Evolutionary conservation across 2,888 invertebrate species (phyloP), one percentile per base, ranked within the genome.

Genomic region (Malthinus flaveolus): DNA sequence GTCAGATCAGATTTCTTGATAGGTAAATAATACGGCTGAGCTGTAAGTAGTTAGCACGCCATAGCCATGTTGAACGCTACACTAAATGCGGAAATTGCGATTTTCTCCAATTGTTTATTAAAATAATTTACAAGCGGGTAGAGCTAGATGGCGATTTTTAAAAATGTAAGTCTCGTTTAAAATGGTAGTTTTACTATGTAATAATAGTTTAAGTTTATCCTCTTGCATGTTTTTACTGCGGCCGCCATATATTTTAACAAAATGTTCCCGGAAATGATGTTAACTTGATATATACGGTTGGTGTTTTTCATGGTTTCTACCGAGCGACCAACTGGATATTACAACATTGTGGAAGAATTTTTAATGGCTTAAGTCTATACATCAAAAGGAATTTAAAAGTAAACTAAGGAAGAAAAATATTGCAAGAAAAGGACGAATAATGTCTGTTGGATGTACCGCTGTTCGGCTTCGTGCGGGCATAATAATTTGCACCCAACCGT

Each of bases 281-380:
- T 72, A 65, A 70, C 71, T 67, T 67, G 63, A 72, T 71, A 73
- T 73, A 73, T 73, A 73, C 71, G 74, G 70, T 65, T 68, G 69
- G 72, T 68, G 71, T 73, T 74, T 73, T 74, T 73, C 72, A 71
- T 73, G 71, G 72, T 72, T 72, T 70, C 66, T 65, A 72, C 69
- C 69, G 68, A 69, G 66, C 68, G 64, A 69, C 66, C 67, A 64
- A 70, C 68, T 71, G 70, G 73, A 73, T 73, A 72, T 70, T 73
- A 73, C 73, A 73, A 71, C 70, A 64, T 71, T 69, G 70, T 73
- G 72, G 73, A 71, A 71, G 70, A 71, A 68, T 70, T 69, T 69
- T 71, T 74, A 74, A 74, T 74, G 74, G 72, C 65, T 73, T 71
- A 72, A 72, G 73, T 70, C 72, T 73, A 72, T 71, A 71, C 71